phyloP scores from a whole-genome alignment of 2,797 vertebrate genomes.

The Graptemys geographica region DNA sequence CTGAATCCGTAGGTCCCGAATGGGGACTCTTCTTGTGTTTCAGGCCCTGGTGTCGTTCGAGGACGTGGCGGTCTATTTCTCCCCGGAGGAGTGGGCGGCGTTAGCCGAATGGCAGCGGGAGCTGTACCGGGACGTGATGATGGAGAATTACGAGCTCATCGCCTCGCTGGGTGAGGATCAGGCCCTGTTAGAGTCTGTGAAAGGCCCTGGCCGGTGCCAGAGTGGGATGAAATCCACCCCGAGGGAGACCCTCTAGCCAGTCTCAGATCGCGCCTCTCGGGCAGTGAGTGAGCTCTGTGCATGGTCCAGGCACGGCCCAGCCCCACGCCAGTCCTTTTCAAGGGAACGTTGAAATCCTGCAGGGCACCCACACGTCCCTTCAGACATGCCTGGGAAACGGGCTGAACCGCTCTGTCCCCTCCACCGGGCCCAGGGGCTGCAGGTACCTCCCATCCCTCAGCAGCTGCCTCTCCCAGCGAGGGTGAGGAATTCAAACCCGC shows the following conservation, averaged over 20 bases:
- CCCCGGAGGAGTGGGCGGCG: not conserved
- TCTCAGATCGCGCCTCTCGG: rapidly evolving
- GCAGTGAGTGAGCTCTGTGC: too few relatives aligned
- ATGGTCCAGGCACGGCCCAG: not conserved
- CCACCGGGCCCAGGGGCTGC: too few relatives aligned
- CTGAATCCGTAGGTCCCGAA: not conserved
- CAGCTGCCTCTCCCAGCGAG: not conserved
- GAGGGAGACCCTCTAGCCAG: not conserved
- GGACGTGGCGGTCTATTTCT: not conserved
- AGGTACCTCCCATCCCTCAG: too few relatives aligned
- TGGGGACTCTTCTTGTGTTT: not conserved
- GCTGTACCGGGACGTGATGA: not conserved
- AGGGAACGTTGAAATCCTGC: too few relatives aligned
- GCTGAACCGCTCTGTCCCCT: not conserved
- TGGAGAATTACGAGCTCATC: not conserved
- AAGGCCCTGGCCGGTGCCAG: not conserved
- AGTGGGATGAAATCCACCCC: not conserved
- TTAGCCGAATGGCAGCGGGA: not conserved
- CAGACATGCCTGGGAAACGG: not conserved
- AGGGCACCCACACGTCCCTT: not conserved
- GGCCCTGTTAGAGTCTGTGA: not conserved
- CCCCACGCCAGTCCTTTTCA: not conserved
- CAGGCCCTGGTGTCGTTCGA: not conserved
- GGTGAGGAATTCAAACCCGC: not conserved
- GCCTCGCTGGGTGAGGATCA: not conserved